Percentiles rank a stretch among this genome's conserved stretches.
Evolutionary conservation across 2,797 vertebrate species (phyloP).

Genomic region (Graptemys geographica): DNA sequence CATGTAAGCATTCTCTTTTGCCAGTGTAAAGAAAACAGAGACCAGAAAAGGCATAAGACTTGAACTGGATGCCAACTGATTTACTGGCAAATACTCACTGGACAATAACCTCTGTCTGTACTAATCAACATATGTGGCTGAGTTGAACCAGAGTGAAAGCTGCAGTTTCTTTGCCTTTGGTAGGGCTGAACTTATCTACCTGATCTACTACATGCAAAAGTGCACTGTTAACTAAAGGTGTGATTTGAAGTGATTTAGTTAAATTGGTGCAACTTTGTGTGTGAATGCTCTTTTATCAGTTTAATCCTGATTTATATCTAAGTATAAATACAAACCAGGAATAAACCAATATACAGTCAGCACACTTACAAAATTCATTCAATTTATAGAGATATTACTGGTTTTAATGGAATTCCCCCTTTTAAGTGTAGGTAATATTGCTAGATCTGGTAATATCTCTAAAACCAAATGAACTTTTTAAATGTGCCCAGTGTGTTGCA

Average conservation of each 20-base stretch:
- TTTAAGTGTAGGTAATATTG: background rate
- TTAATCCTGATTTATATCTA: background rate
- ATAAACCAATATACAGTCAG: background rate
- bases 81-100: slow-evolving; percentile 40
- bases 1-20: background rate
- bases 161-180: slow-evolving; percentile 67
- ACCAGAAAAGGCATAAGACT: background rate
- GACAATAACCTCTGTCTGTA: slow-evolving; percentile 39
- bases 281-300: background rate
- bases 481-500: rapidly evolving
- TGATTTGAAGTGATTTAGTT: slow-evolving; percentile 23
- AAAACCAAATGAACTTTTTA: rapidly evolving
- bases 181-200: background rate
- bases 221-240: background rate
- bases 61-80: slow-evolving; percentile 31
- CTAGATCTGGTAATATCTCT: background rate
- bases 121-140: slow-evolving; percentile 59
- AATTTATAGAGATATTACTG: background rate
- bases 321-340: background rate
- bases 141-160: slow-evolving; percentile 3
- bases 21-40: background rate
- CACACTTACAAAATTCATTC: background rate
- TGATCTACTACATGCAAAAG: background rate
- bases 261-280: background rate
- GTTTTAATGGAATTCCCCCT: background rate